Evolutionary conservation across 1,140 invertebrate species (phyloP).

Genomic region (Linepithema humile): DNA sequence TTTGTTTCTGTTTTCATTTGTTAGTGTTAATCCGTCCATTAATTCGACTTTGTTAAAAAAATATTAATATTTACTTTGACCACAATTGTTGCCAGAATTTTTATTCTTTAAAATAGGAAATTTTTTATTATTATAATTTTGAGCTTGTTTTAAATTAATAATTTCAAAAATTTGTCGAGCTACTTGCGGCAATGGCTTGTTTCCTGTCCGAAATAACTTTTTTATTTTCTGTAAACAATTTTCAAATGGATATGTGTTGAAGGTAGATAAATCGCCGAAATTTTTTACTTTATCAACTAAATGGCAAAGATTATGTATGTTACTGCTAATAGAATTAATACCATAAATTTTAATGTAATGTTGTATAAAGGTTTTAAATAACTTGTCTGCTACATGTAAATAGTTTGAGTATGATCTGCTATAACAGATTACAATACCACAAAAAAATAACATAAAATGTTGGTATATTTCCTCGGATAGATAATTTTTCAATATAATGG

Average conservation of each 20-base stretch:
- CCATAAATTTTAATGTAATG: conserved; percentile 8
- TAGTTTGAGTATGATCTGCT: conserved; percentile 1
- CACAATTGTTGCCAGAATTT: conserved; percentile 22
- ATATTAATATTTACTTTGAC: conserved; percentile 10
- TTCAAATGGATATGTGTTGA: conserved; percentile 25
- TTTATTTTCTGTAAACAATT: conserved; percentile 31
- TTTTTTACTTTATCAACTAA: conserved; percentile 12
- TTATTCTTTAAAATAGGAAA: conserved; percentile 28
- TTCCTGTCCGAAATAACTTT: not conserved
- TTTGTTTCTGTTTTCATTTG: conserved; percentile 19
- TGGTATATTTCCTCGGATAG: conserved; percentile 21
- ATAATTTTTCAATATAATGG: conserved; percentile 25
- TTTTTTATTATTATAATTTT: conserved; percentile 15
- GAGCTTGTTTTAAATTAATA: not conserved
- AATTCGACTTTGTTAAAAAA: conserved; percentile 19
- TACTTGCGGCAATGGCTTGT: conserved; percentile 12
- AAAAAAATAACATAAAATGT: conserved; percentile 35
- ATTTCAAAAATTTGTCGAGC: conserved; percentile 16
- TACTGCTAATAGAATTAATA: conserved; percentile 22
- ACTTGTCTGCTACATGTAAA: conserved; percentile 16
- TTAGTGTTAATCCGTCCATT: not conserved
- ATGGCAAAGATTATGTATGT: conserved; percentile 21
- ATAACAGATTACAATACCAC: conserved; percentile 10
- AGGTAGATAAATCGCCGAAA: conserved; percentile 20
- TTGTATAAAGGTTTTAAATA: conserved; percentile 19